These are phyloP conservation scores for Linnaemya vulpina DNA, from an alignment of 2,888 invertebrate genomes.

Conservation along the genomic window DNA sequence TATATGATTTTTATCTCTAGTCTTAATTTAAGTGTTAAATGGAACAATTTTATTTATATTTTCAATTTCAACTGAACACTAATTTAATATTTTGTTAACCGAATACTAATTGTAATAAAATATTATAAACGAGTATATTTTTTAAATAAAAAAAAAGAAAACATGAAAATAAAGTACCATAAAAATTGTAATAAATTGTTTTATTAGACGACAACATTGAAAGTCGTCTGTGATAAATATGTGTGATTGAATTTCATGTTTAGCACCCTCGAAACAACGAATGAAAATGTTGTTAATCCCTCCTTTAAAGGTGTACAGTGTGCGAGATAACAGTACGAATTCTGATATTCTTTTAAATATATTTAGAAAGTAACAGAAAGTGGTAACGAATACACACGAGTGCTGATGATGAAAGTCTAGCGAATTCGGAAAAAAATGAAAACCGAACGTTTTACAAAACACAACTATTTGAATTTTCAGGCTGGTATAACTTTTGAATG, in stretches of 20 bases:
- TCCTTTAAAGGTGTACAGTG: not conserved
- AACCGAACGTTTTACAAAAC: too few species aligned
- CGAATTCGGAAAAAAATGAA: too few species aligned
- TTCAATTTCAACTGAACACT: constrained; percentile 15
- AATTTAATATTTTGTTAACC: constrained; percentile 46
- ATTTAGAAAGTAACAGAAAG: too few species aligned
- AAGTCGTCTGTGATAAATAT: constrained; percentile 25
- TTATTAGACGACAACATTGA: constrained; percentile 32
- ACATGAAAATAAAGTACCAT: constrained; percentile 25
- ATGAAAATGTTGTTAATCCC: constrained; percentile 39
- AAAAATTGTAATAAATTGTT: constrained; percentile 40
- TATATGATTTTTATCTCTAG: constrained; percentile 1
- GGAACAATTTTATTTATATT: constrained; percentile 13
- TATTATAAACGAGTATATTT: constrained; percentile 43
- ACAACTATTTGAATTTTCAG: too few species aligned
- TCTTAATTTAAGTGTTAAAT: constrained; percentile 34
- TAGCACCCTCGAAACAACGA: not conserved
- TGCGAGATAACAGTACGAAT: too few species aligned
- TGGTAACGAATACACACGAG: too few species aligned
- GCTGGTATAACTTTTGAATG: too few species aligned
- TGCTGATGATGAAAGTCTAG: too few species aligned
- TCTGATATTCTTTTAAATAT: too few species aligned
- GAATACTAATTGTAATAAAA: constrained; percentile 48
- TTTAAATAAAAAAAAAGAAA: constrained; percentile 41
- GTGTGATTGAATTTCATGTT: constrained; percentile 2